Evolutionary conservation across 2,797 vertebrate genomes (phyloP).

Genomic region (Kryptolebias ocellatus): DNA sequence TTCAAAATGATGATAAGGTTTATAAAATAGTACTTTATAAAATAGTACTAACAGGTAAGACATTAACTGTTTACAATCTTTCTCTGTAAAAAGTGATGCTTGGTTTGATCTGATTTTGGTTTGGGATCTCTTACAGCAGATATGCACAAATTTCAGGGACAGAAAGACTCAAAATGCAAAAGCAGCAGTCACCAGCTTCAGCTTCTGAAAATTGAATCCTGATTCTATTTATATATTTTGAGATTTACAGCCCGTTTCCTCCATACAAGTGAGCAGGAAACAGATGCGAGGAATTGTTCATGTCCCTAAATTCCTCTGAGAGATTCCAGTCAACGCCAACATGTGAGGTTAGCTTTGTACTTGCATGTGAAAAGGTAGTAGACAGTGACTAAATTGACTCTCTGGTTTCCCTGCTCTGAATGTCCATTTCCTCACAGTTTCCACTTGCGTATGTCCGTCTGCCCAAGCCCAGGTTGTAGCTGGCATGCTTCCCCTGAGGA

Average conservation of each 20-base stretch:
- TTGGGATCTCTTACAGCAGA: conserved; percentile 16
- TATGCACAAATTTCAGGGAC: conserved; percentile 21
- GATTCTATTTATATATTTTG: conserved; percentile 91
- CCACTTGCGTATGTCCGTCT: conserved; percentile 94
- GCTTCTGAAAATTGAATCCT: conserved; percentile 78
- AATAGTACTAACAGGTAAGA: no score
- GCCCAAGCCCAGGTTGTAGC: conserved; percentile 81
- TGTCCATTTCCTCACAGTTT: conserved; percentile 95
- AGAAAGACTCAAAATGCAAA: conserved; percentile 45
- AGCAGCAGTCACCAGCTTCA: conserved; percentile 65
- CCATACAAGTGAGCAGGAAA: conserved; percentile 94
- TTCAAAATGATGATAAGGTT: no score
- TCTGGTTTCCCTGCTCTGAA: conserved; percentile 88
- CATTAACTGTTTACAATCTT: no score
- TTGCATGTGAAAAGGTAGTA: conserved; percentile 88
- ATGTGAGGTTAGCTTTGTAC: conserved; percentile 89
- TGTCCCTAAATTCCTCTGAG: conserved; percentile 89
- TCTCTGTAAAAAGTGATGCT: neutral
- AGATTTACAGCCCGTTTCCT: conserved; percentile 94
- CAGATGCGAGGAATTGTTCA: conserved; percentile 96
- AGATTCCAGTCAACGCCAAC: conserved; percentile 84
- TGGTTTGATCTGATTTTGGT: conserved; percentile 4
- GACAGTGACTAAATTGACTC: conserved; percentile 86
- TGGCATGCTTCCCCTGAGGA: conserved; percentile 83
- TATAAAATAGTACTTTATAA: no score